phyloP scores from a whole-genome alignment of 1,140 invertebrate genomes.

The Anthonomus grandis region DNA sequence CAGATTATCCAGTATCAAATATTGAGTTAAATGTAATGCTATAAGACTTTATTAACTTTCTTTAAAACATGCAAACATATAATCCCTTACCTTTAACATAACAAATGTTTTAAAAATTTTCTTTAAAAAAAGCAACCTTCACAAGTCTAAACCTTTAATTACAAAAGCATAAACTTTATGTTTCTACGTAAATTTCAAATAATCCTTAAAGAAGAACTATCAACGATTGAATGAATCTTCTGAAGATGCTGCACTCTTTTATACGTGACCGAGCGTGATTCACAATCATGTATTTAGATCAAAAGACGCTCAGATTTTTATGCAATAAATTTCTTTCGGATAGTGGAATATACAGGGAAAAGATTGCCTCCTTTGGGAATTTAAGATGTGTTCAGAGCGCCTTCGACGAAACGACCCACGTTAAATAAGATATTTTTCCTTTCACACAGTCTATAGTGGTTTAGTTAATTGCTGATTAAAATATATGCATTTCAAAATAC shows the following conservation, averaged over 20 bases:
- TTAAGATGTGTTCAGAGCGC: constrained; percentile 12
- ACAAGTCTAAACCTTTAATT: too few relatives aligned
- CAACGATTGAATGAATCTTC: constrained; percentile 53
- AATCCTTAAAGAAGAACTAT: constrained; percentile 21
- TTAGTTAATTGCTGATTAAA: too few relatives aligned
- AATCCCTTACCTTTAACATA: too few relatives aligned
- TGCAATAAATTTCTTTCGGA: constrained; percentile 40
- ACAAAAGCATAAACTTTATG: not conserved
- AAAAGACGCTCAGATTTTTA: constrained; percentile 48
- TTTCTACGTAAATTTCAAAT: not conserved
- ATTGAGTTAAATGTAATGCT: too few relatives aligned
- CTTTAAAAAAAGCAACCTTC: too few relatives aligned
- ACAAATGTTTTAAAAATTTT: too few relatives aligned
- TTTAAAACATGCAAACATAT: too few relatives aligned
- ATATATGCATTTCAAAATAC: too few relatives aligned
- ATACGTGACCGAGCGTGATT: constrained; percentile 53
- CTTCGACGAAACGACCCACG: not conserved
- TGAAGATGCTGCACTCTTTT: constrained; percentile 52
- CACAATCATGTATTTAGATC: constrained; percentile 56
- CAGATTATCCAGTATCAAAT: too few relatives aligned
- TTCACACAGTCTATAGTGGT: constrained; percentile 13
- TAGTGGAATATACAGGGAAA: constrained; percentile 30
- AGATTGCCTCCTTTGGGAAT: constrained; percentile 14
- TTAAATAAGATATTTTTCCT: constrained; percentile 9
- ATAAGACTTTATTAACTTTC: too few relatives aligned